Evolutionary conservation across 1,140 invertebrate genomes (phyloP), one percentile per base, ranked within the genome.

Genomic region (Brachionus manjavacas): DNA sequence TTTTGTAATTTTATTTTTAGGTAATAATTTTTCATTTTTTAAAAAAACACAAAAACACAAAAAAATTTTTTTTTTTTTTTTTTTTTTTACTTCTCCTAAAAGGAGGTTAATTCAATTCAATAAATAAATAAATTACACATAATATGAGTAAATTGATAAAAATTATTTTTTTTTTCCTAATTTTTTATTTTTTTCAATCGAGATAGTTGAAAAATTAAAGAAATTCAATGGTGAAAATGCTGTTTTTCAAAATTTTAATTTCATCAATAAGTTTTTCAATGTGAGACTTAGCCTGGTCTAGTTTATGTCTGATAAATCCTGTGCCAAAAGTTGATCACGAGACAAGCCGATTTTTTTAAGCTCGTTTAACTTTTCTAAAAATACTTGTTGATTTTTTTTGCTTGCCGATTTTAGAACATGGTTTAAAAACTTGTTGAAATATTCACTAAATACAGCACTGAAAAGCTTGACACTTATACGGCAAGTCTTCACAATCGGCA

Each of bases 351-450:
- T 28, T 28, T 68, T 55, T 68, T 68, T 68, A 68, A 68, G 64
- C 23, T 68, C 64, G 28, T 68, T 68, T 28, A 68, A 28, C 25
- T 68, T 68, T 9, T 68, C 64, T 68, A 68, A 68, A 68, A 68
- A 68, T 68, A 68, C 28, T 28, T 28, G 6, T 28, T 68, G 64
- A 28, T 68, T 68, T 28, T 68, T 68, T 68, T 68, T 68, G 64
- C 64, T 68, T 2, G 23, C 23, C 20, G 64, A 68, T 28, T 68
- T 68, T 25, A 68, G 64, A 28, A 68, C 64, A 68, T 68, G 64
- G 23, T 68, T 68, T 68, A 68, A 28, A 68, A 68, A 68, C 23
- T 68, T 68, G 64, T 68, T 72, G 14, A 72, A 72, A 72, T 72
- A 41, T n/a, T 31, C 64, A 68, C 64, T 68, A 68, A 68, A 68